phyloP scores from a whole-genome alignment of 2,888 invertebrate species.

The Meiosimyza decipiens region DNA sequence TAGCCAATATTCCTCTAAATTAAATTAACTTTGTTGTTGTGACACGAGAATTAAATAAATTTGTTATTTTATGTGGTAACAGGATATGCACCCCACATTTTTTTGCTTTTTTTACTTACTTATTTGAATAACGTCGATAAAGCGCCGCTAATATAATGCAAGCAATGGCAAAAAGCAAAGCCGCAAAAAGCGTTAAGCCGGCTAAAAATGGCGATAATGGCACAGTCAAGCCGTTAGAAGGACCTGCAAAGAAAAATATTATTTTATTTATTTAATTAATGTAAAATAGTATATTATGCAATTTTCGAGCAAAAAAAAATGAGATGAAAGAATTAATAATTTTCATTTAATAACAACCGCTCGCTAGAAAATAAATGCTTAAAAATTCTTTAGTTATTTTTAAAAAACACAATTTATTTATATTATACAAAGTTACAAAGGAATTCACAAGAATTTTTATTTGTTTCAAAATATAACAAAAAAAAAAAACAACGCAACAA shows the following conservation, averaged over 20 bases:
- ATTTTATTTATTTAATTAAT: conserved; percentile 26
- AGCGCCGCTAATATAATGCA: conserved; percentile 81
- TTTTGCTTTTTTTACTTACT: conserved; percentile 61
- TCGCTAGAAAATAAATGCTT: not conserved
- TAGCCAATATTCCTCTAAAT: too few relatives aligned
- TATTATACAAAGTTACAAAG: not conserved
- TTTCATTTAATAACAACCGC: not conserved
- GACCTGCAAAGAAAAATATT: conserved; percentile 68
- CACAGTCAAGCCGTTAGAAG: conserved; percentile 71
- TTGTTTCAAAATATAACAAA: conserved; percentile 9
- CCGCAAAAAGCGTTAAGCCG: conserved; percentile 81
- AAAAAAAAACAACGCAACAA: not conserved
- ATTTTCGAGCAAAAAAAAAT: not conserved
- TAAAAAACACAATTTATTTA: not conserved
- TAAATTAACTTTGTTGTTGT: too few relatives aligned
- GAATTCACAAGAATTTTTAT: not conserved
- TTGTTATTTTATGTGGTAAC: too few relatives aligned
- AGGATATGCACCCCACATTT: too few relatives aligned
- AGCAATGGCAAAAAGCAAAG: conserved; percentile 79
- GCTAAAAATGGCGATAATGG: conserved; percentile 81
- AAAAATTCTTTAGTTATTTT: not conserved
- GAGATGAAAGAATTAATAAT: not conserved
- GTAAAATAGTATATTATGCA: conserved; percentile 5
- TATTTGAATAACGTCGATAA: conserved; percentile 72
- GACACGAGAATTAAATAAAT: too few relatives aligned